Evolutionary conservation across 2,888 invertebrate species (phyloP), one percentile per base, ranked within the genome.

Genomic region (Scaptomyza reducta): DNA sequence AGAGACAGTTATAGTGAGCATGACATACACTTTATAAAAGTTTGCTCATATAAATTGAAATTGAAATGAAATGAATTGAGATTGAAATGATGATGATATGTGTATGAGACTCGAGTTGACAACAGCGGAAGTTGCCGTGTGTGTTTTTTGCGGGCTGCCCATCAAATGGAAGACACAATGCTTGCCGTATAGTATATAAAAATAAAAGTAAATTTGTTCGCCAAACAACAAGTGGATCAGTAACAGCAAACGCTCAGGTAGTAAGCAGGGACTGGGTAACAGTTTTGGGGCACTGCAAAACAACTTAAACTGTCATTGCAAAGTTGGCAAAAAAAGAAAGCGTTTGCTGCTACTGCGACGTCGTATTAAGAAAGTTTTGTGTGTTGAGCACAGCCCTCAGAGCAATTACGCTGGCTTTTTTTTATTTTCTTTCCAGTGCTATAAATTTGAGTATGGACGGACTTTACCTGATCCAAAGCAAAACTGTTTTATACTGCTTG

Each of bases 1-100:
- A 62, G 22, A 18, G 66, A 46, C 47, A 41, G 31, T 46, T 72
- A 59, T 53, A 69, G 74, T 65, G 79, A 74, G 70, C 69, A 68
- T 83, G 86, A 82, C 82, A 82, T 82, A 79, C 87, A 82, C 85
- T 82, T 87, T 86, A 83, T 87, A 86, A 84, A 88, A 88, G 75
- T 84, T 87, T 84, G 73, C 83, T 86, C 88, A 84, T 88, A 88
- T 86, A 84, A 84, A 84, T 84, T 84, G 86, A 79, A 79, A 80
- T 79, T 79, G 64, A 70, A 66, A 60, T 70, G 64, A 74, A 79
- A 79, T 80, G 22, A 84, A 84, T 87, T 84, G 86, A 79, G 80
- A 80, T 79, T 79, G 64, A 70, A 65, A 59, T 70, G 67, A 74
- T 80, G 81, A 74, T 79, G 79, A 79, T 78, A 77, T 75, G 72